These are phyloP conservation scores for Triops cancriformis DNA, from an alignment of 1,140 invertebrate species.

Conservation along the genomic window DNA sequence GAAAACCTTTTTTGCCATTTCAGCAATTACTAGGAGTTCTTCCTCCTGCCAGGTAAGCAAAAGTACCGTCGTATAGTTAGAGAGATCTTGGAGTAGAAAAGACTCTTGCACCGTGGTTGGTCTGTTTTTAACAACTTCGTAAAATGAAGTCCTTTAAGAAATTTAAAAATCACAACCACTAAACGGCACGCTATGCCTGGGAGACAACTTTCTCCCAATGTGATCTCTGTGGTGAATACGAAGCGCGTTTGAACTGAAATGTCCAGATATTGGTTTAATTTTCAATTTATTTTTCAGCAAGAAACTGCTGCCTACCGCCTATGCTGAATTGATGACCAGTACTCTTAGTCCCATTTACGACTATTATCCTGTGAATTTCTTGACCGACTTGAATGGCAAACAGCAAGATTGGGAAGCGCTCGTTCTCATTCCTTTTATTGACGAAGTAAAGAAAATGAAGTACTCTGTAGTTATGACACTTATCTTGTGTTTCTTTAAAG, in stretches of 20 bases:
- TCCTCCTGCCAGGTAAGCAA: slow-evolving; percentile 53
- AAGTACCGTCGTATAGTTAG: not conserved
- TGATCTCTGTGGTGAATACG: not conserved
- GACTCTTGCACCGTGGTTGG: not conserved
- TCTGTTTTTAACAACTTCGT: not conserved
- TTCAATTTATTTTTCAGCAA: slow-evolving; percentile 34
- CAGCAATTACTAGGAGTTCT: slow-evolving; percentile 89
- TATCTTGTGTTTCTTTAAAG: slow-evolving; percentile 38
- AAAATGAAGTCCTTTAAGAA: too few relatives aligned
- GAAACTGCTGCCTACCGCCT: slow-evolving; percentile 66
- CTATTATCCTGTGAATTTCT: slow-evolving; percentile 83
- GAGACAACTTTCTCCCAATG: too few relatives aligned
- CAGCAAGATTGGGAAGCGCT: slow-evolving; percentile 95
- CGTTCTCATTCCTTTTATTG: slow-evolving; percentile 92
- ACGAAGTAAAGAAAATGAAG: slow-evolving; percentile 56
- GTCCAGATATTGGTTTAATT: too few relatives aligned
- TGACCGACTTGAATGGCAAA: slow-evolving; percentile 68
- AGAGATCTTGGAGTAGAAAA: not conserved
- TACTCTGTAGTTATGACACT: not conserved
- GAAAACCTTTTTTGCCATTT: slow-evolving; percentile 85
- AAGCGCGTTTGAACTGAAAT: too few relatives aligned
- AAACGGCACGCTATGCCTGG: too few relatives aligned
- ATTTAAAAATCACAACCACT: too few relatives aligned
- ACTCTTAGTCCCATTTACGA: slow-evolving; percentile 73
- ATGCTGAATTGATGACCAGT: slow-evolving; percentile 72